Conservation (phyloP, 1,140 invertebrate genomes). For the Solenopsis invicta region DNA sequence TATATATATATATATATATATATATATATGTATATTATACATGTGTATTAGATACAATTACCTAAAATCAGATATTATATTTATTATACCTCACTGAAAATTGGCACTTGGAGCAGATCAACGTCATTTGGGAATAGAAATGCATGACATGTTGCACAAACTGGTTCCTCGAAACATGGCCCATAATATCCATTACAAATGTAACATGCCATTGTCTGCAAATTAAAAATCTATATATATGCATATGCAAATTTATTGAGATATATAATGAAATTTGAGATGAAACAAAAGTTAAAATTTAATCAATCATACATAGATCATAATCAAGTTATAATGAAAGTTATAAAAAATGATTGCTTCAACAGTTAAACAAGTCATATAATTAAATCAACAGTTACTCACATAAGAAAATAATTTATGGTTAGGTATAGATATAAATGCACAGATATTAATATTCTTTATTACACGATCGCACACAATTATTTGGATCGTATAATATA, state of each 20-base stretch:
- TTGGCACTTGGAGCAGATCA: constrained; percentile 87
- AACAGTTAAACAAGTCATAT: not conserved
- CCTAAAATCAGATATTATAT: not conserved
- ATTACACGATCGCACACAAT: not conserved
- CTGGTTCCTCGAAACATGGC: constrained; percentile 95
- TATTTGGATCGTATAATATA: not conserved
- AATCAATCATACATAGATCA: not conserved
- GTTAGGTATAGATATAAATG: not conserved
- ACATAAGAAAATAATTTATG: not conserved
- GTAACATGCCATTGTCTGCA: constrained; percentile 91
- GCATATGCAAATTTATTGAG: not conserved
- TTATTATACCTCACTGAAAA: constrained; percentile 85
- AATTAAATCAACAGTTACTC: not conserved
- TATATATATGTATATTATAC: no score
- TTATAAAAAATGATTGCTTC: not conserved
- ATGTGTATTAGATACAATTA: not conserved
- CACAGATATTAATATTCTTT: not conserved
- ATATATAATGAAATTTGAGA: not conserved
- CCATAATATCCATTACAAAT: constrained; percentile 97
- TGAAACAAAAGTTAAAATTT: not conserved
- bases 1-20: no score
- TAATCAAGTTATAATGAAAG: not conserved
- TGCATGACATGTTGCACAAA: constrained; percentile 97
- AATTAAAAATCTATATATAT: not conserved
- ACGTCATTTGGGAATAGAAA: constrained; percentile 95